Conservation (phyloP, 2,113 vertebrate species). For the Lagopus leucura region DNA sequence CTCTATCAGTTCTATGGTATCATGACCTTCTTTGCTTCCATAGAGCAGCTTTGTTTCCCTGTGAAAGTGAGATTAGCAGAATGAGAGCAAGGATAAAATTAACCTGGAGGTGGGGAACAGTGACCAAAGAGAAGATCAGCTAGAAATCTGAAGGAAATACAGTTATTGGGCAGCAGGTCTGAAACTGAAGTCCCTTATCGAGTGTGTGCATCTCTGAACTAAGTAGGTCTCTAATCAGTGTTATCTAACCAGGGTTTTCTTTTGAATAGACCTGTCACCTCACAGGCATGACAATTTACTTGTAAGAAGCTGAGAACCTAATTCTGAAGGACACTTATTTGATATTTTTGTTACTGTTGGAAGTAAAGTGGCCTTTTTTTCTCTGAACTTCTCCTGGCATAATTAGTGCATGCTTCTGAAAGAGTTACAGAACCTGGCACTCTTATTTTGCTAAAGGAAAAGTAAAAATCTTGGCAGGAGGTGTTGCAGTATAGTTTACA, state of each 20-base stretch:
- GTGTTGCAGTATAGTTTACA: neutral
- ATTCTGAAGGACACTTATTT: neutral
- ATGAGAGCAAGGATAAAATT: neutral
- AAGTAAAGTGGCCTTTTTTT: neutral
- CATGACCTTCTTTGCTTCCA: neutral
- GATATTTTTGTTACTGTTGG: neutral
- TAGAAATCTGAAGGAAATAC: neutral
- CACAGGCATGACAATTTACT: neutral
- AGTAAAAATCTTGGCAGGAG: neutral
- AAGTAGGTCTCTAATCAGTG: neutral
- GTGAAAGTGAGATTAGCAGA: neutral
- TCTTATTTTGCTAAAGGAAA: neutral
- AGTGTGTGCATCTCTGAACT: neutral
- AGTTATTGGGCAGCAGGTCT: neutral
- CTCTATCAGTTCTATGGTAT: neutral
- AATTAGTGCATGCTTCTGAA: neutral
- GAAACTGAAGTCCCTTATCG: neutral
- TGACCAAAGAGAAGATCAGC: neutral
- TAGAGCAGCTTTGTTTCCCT: neutral
- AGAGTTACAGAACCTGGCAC: neutral
- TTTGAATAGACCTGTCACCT: neutral
- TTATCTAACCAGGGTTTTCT: neutral
- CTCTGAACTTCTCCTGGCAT: neutral
- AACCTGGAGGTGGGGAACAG: neutral
- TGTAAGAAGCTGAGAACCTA: neutral